Base-by-base conservation (phyloP, 37 sponge, comb jelly and placozoan genomes). In the Lycopodina hypogea region DNA sequence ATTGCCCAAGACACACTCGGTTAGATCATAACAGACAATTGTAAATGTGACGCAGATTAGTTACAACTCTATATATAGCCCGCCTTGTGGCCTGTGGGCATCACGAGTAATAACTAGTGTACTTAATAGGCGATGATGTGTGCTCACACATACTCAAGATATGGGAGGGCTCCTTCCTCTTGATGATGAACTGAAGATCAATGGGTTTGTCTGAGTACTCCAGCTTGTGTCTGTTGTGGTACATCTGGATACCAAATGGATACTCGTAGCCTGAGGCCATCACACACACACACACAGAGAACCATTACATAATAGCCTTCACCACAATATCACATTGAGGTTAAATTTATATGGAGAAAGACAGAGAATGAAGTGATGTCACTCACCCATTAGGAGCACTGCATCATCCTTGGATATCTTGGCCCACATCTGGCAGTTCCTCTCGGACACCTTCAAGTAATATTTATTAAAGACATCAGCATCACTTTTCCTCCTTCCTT, bases 351-450 rank as follows among this genome's bases (percentile, higher is more conserved):
- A 59, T 59, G 18, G 28, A 67, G 17, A 4, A 67, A 30, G 30
- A 32, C 34, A 67, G 32, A 35, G 21, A 7, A 42, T n/a, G 50
- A 39, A 19, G 7, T 11, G 35, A 42, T 21, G 18, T 7, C 4
- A 28, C 78, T 72, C 42, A 89, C 89, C 89, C 57, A 72, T 17
- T 0, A 89, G 72, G 0, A 42, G 51, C 32, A 66, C 30, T 3
- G 72, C 78, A 57, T 85, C 90, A 56, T 85, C 86, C 35, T 73
- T 85, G 26, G 86, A 67, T 38, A 77, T 34, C 36, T 90, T 90
- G 1, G 81, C 90, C 76, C 77, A 84, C 26, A 90, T 30, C 71
- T 90, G 86, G 39, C 86, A 90, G 55, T 85, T 82, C 19, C 40
- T 18, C 9, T 40, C 38, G 3, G 78, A 72, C 30, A 80, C 81